Percentiles rank a stretch among this genome's conserved stretches.
Evolutionary conservation across 1,140 invertebrate species (phyloP).

Genomic region (Cecropterus lyciades): DNA sequence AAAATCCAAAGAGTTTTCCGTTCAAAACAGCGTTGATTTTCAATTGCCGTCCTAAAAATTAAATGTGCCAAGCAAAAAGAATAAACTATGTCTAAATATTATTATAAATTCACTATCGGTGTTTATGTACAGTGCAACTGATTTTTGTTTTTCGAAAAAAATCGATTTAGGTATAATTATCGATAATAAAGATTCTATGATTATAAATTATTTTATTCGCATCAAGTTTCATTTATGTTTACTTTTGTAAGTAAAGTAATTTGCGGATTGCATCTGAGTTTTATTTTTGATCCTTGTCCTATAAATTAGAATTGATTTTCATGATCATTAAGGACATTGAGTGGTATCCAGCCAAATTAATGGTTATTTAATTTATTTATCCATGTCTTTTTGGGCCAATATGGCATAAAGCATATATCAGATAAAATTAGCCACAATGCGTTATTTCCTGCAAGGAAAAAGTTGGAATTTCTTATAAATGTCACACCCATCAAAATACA

Average conservation of each 20-base stretch:
- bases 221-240: slow-evolving; percentile 62
- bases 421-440: too few species aligned
- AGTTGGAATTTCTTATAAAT: too few species aligned
- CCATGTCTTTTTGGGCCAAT: too few species aligned
- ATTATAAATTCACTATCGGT: slow-evolving; percentile 30
- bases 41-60: slow-evolving; percentile 52
- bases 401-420: too few species aligned
- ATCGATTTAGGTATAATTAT: slow-evolving; percentile 19
- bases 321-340: too few species aligned
- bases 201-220: slow-evolving; percentile 39
- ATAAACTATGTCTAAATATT: slow-evolving; percentile 31
- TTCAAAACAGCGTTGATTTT: slow-evolving; percentile 29
- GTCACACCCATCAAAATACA: too few species aligned
- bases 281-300: slow-evolving; percentile 39
- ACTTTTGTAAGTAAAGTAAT: slow-evolving; percentile 73
- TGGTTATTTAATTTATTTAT: too few species aligned
- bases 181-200: slow-evolving; percentile 15
- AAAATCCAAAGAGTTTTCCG: slow-evolving; percentile 2
- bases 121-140: slow-evolving; percentile 30
- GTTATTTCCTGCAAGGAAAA: too few species aligned
- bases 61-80: slow-evolving; percentile 57
- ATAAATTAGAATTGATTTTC: too few species aligned
- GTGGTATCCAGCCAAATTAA: too few species aligned
- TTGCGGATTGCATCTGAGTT: slow-evolving; percentile 51
- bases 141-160: slow-evolving; percentile 24